phyloP scores from a whole-genome alignment of 2,113 vertebrate species.

The Formicarius rufipectus region DNA sequence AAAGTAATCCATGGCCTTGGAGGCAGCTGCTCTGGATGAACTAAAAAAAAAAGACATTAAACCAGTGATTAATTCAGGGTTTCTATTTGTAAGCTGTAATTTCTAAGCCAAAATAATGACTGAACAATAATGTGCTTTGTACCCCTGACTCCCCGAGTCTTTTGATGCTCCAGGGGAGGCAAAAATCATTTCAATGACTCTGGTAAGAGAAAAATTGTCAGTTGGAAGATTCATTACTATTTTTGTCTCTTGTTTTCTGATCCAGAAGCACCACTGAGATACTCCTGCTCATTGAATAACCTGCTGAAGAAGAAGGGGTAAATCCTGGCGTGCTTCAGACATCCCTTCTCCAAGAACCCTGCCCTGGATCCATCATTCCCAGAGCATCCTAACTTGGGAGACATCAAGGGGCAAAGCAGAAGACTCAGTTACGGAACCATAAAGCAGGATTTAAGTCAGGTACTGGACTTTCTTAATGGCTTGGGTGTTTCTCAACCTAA shows the following conservation, averaged over 20 bases:
- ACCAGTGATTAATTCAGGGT: not conserved
- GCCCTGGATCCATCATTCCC: not conserved
- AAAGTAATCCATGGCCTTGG: conserved; percentile 97
- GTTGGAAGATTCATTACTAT: not conserved
- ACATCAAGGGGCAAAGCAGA: not conserved
- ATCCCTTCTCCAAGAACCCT: not conserved
- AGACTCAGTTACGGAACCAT: not conserved
- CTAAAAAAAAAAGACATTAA: conserved; percentile 66
- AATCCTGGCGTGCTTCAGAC: not conserved
- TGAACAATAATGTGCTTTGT: not conserved
- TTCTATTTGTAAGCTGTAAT: not conserved
- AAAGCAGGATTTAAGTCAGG: not conserved
- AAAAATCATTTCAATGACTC: not conserved
- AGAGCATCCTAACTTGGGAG: not conserved
- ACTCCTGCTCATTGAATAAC: not conserved
- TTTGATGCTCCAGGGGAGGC: not conserved
- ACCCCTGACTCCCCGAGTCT: not conserved
- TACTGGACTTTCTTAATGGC: not conserved
- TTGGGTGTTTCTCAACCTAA: not conserved
- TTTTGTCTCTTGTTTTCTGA: not conserved
- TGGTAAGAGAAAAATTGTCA: not conserved
- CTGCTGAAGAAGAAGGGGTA: not conserved
- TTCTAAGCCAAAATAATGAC: not conserved
- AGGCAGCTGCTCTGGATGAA: conserved; percentile 98
- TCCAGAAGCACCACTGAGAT: not conserved